Conservation (phyloP, 2,797 vertebrate species). For the Phalanger gymnotis region DNA sequence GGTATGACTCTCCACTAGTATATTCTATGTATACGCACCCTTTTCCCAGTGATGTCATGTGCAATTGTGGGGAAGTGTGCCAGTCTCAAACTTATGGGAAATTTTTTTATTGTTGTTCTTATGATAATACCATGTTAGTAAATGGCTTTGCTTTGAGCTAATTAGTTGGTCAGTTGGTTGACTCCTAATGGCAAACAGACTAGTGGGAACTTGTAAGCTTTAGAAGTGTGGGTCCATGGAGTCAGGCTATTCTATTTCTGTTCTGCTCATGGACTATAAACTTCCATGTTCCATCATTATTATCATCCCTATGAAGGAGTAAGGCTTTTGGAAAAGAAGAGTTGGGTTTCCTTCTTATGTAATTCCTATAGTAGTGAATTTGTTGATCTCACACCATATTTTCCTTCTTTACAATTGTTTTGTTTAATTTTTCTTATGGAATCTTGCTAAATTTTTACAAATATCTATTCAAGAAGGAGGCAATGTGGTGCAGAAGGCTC, state of each 20-base stretch:
- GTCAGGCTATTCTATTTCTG: background rate
- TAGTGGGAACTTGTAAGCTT: background rate
- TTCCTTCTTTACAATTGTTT: too few relatives aligned
- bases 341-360: too few relatives aligned
- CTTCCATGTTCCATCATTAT: too few relatives aligned
- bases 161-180: background rate
- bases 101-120: background rate
- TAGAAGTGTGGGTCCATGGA: background rate
- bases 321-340: too few relatives aligned
- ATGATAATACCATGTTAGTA: background rate
- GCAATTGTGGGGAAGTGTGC: too few relatives aligned
- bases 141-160: background rate
- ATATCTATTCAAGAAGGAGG: too few relatives aligned
- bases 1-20: background rate
- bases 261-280: background rate
- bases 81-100: background rate
- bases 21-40: background rate
- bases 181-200: background rate
- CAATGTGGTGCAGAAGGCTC: too few relatives aligned
- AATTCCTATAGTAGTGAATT: too few relatives aligned
- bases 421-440: too few relatives aligned
- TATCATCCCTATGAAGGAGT: too few relatives aligned
- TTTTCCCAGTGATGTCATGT: background rate
- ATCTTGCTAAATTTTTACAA: too few relatives aligned
- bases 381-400: too few relatives aligned